phyloP scores from a whole-genome alignment of 2,113 vertebrate species.

The Sander lucioperca region DNA sequence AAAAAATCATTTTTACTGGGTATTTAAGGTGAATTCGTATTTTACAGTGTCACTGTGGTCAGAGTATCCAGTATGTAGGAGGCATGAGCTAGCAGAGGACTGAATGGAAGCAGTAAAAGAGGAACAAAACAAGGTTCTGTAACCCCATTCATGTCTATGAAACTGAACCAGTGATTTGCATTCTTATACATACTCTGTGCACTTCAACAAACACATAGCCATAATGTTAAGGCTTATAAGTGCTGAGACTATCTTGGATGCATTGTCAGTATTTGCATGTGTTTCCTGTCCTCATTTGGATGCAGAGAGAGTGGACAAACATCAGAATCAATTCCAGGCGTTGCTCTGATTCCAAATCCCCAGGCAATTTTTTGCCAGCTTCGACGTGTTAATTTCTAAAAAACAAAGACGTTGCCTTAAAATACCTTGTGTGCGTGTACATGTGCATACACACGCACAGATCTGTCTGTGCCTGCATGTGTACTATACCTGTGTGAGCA shows the following conservation, averaged over 20 bases:
- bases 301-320: slow-evolving; percentile 56
- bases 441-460: background rate
- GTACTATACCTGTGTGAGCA: slow-evolving; percentile 23
- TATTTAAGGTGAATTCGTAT: slow-evolving; percentile 11
- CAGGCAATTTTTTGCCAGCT: slow-evolving; percentile 31
- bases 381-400: slow-evolving; percentile 30
- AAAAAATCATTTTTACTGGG: slow-evolving; percentile 8
- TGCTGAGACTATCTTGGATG: slow-evolving; percentile 10
- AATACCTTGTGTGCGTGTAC: background rate
- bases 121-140: slow-evolving; percentile 25
- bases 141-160: slow-evolving; percentile 20
- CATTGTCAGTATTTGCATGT: slow-evolving; percentile 48
- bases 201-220: background rate
- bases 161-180: slow-evolving; percentile 11
- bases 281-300: slow-evolving; percentile 49
- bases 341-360: slow-evolving; percentile 55
- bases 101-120: slow-evolving; percentile 10
- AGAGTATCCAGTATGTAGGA: slow-evolving; percentile 9
- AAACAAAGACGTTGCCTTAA: slow-evolving; percentile 33
- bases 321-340: slow-evolving; percentile 62
- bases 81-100: background rate
- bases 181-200: background rate
- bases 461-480: slow-evolving; percentile 5
- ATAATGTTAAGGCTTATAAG: background rate
- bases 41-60: slow-evolving; percentile 28